Evolutionary conservation across 2,113 vertebrate species (phyloP).

Genomic region (Crocuta crocuta): DNA sequence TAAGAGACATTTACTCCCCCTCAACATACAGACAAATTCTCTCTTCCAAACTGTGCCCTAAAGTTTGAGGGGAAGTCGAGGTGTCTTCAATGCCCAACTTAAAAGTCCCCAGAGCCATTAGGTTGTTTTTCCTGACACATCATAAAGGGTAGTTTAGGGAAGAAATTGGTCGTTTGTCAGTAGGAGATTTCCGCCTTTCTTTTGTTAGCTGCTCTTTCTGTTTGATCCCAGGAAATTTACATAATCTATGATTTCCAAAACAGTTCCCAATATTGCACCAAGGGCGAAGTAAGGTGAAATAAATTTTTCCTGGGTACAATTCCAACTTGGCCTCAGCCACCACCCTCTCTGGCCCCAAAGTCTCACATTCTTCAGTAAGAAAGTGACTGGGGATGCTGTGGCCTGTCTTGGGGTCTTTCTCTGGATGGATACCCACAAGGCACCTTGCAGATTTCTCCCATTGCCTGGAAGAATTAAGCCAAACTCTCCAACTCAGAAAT

Average conservation of each 20-base stretch:
- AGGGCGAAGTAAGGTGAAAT: slow-evolving; percentile 65
- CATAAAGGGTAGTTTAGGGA: slow-evolving; percentile 82
- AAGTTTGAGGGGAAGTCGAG: slow-evolving; percentile 74
- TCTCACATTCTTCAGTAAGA: slow-evolving; percentile 12
- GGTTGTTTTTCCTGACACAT: slow-evolving; percentile 82
- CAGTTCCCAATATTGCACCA: slow-evolving; percentile 68
- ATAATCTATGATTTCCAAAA: slow-evolving; percentile 77
- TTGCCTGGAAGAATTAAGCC: neutral
- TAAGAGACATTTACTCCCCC: slow-evolving; percentile 27
- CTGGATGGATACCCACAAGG: neutral
- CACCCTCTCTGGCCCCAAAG: neutral
- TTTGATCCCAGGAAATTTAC: slow-evolving; percentile 78
- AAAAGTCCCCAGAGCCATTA: slow-evolving; percentile 70
- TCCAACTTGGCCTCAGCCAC: slow-evolving; percentile 28
- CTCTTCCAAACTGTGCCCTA: slow-evolving; percentile 56
- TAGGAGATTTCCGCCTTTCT: slow-evolving; percentile 83
- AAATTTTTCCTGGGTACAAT: slow-evolving; percentile 64
- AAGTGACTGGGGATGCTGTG: neutral
- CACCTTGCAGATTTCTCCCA: neutral
- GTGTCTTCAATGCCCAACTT: slow-evolving; percentile 78
- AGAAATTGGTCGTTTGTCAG: slow-evolving; percentile 69
- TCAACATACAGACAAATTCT: slow-evolving; percentile 29
- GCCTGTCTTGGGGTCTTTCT: slow-evolving; percentile 34
- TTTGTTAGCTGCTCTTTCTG: slow-evolving; percentile 70
- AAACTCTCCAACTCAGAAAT: slow-evolving; percentile 58